These are phyloP conservation scores for Trematomus bernacchii DNA, from an alignment of 2,797 vertebrate species.

Conservation along the genomic window DNA sequence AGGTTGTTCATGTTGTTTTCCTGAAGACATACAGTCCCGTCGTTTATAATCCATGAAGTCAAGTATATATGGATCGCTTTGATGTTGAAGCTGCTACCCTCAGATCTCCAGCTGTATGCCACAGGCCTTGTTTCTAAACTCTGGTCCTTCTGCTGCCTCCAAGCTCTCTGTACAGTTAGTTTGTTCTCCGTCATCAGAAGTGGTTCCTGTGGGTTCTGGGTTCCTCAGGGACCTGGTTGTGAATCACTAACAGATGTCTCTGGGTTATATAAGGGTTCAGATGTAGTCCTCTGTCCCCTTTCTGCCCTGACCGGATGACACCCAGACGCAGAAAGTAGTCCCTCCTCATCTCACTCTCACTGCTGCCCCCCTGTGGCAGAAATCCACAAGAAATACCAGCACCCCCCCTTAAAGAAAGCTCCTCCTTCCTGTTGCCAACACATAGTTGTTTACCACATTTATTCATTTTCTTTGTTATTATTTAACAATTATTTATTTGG, in stretches of 20 bases:
- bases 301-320: conserved; percentile 30
- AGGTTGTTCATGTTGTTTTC: too few species aligned
- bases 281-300: conserved; percentile 66
- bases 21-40: too few species aligned
- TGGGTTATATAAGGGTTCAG: conserved; percentile 67
- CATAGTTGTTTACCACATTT: conserved; percentile 53
- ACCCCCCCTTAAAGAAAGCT: conserved; percentile 14
- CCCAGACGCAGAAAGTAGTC: not conserved
- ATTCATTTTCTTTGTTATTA: not conserved
- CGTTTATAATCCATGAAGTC: too few species aligned
- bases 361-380: conserved; percentile 69
- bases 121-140: too few species aligned
- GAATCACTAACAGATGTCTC: conserved; percentile 85
- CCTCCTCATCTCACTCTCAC: conserved; percentile 30
- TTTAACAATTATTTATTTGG: too few species aligned
- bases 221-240: conserved; percentile 40
- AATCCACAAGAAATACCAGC: conserved; percentile 15
- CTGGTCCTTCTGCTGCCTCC: conserved; percentile 1
- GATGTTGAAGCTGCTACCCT: too few species aligned
- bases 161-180: conserved; percentile 12
- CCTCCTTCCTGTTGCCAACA: conserved; percentile 25
- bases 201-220: conserved; percentile 5
- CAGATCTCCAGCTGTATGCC: too few species aligned
- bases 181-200: conserved; percentile 30
- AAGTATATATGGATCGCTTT: too few species aligned